These are phyloP conservation scores for Hyalella azteca DNA, from an alignment of 2,888 invertebrate genomes.

Conservation along the genomic window DNA sequence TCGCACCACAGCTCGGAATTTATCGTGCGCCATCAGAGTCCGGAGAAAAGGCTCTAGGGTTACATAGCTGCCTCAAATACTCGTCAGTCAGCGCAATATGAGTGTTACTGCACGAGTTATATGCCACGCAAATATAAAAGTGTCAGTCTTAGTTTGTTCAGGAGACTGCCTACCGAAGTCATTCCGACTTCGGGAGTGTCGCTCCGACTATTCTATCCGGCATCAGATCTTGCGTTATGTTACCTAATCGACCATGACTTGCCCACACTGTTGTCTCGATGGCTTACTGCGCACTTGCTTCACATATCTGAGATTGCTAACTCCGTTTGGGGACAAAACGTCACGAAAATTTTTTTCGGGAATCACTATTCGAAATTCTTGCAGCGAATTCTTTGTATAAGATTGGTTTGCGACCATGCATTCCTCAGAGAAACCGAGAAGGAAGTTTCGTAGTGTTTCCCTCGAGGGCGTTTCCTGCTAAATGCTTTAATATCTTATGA, in stretches of 20 bases:
- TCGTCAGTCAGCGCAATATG: background rate
- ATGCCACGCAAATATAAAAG: background rate
- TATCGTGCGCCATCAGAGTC: background rate
- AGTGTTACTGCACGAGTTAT: background rate
- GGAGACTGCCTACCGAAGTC: background rate
- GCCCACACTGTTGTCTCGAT: background rate
- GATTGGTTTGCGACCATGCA: too few relatives aligned
- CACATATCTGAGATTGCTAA: background rate
- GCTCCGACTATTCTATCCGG: background rate
- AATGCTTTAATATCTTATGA: too few relatives aligned
- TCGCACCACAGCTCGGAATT: background rate
- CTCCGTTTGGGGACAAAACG: background rate
- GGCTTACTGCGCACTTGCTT: background rate
- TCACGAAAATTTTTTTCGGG: too few relatives aligned
- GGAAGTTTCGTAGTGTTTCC: too few relatives aligned
- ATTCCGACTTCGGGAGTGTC: background rate
- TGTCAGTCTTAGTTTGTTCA: background rate
- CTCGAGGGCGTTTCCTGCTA: too few relatives aligned
- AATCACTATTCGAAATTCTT: too few relatives aligned
- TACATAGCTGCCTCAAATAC: background rate
- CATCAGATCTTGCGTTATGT: background rate
- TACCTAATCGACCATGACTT: background rate
- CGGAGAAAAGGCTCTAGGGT: background rate
- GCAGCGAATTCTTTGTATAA: too few relatives aligned
- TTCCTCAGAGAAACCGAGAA: too few relatives aligned